These are phyloP conservation scores for Ceyx cyanopectus DNA, from an alignment of 2,113 vertebrate genomes.

Conservation along the genomic window DNA sequence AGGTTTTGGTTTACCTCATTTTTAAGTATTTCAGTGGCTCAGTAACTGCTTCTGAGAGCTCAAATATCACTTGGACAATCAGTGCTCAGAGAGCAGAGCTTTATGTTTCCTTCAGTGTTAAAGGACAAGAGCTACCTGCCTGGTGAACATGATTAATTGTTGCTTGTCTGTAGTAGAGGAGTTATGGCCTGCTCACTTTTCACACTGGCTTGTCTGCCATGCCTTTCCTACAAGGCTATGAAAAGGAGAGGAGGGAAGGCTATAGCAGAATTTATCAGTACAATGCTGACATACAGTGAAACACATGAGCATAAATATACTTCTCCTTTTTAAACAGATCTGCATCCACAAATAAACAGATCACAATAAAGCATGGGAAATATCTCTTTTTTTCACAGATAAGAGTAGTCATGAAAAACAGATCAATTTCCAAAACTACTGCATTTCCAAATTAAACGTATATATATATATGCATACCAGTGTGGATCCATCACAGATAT, in stretches of 20 bases:
- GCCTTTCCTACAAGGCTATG: neutral
- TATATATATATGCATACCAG: neutral
- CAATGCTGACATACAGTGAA: neutral
- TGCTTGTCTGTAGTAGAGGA: slow-evolving; percentile 3
- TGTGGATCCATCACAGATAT: neutral
- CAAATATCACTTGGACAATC: slow-evolving; percentile 3
- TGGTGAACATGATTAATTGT: slow-evolving; percentile 56
- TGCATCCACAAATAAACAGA: slow-evolving; percentile 14
- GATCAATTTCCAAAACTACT: slow-evolving; percentile 13
- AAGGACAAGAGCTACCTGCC: slow-evolving; percentile 59
- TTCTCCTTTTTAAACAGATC: slow-evolving; percentile 3
- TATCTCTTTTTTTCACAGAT: neutral
- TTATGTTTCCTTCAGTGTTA: slow-evolving; percentile 26
- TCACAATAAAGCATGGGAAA: neutral
- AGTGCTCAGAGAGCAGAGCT: neutral
- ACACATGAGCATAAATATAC: neutral
- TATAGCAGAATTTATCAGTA: neutral
- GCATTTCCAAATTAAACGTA: neutral
- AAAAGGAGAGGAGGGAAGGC: neutral
- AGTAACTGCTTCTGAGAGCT: neutral
- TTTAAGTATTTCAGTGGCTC: neutral
- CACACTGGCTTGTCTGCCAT: slow-evolving; percentile 24
- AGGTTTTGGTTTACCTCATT: neutral
- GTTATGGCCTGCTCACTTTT: slow-evolving; percentile 53
- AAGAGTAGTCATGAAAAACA: neutral